Percentiles rank a stretch among this genome's conserved stretches.
These are phyloP conservation scores for Volucella inanis DNA, from an alignment of 2,888 invertebrate genomes.

Conservation along the genomic window DNA sequence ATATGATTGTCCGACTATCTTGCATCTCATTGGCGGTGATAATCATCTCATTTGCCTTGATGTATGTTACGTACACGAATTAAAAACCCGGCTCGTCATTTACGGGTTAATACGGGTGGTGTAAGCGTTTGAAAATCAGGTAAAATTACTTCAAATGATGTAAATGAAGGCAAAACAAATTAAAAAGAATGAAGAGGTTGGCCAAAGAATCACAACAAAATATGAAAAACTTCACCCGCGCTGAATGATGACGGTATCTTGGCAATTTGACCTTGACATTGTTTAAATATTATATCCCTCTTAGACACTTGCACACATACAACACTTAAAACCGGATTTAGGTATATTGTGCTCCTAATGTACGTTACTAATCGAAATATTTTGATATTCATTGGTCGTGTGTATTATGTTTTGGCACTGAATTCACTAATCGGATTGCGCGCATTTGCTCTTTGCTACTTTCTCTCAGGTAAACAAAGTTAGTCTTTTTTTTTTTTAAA, in stretches of 20 bases:
- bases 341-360: constrained; percentile 16
- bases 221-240: constrained; percentile 19
- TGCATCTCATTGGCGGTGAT: no score
- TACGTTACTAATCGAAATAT: constrained; percentile 41
- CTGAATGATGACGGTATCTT: constrained; percentile 25
- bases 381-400: constrained; percentile 1
- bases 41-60: no score
- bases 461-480: neutral
- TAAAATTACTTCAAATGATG: no score
- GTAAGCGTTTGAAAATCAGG: no score
- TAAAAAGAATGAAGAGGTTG: constrained; percentile 11
- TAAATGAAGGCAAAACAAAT: neutral
- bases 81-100: no score
- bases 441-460: neutral
- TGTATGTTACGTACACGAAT: no score
- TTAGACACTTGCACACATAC: constrained; percentile 30
- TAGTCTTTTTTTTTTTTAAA: no score
- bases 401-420: constrained; percentile 5
- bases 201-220: neutral
- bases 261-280: constrained; percentile 56
- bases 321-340: constrained; percentile 3
- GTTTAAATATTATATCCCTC: constrained; percentile 14
- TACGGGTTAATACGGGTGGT: no score
- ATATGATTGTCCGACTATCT: no score
- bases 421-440: neutral